These are phyloP conservation scores for Mesopsocus fuscifrons DNA, from an alignment of 2,888 invertebrate genomes.

Conservation along the genomic window DNA sequence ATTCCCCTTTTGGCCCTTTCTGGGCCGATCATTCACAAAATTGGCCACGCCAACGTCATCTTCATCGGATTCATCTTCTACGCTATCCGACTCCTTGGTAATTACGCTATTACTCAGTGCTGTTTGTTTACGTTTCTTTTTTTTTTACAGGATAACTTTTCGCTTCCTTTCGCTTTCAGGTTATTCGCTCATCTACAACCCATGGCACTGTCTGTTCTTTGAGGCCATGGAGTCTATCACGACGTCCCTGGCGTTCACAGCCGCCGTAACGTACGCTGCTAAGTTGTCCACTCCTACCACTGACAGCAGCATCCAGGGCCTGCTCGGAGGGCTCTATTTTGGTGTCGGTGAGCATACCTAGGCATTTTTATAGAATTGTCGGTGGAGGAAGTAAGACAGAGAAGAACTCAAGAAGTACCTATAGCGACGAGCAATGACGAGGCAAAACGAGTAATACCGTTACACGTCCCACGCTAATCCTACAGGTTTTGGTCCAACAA, in stretches of 20 bases:
- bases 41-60: conserved; percentile 59
- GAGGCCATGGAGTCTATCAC: conserved; percentile 62
- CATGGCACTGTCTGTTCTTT: conserved; percentile 54
- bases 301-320: conserved; percentile 54
- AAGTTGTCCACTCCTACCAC: conserved; percentile 51
- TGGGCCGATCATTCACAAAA: conserved; percentile 47
- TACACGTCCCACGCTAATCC: no score
- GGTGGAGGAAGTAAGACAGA: no score
- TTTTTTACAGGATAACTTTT: no score
- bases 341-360: conserved; percentile 40
- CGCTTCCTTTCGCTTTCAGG: conserved; percentile 30
- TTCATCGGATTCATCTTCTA: conserved; percentile 61
- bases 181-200: conserved; percentile 54
- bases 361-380: no score
- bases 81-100: conserved; percentile 47
- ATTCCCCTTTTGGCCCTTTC: conserved; percentile 57
- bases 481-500: no score
- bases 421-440: no score
- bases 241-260: conserved; percentile 52
- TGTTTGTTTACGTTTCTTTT: no score
- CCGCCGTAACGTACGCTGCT: conserved; percentile 58
- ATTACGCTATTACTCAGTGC: no score
- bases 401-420: no score
- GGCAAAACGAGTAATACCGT: no score
- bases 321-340: conserved; percentile 60